Conservation (phyloP, 2,113 vertebrate species). For the Passer montanus region DNA sequence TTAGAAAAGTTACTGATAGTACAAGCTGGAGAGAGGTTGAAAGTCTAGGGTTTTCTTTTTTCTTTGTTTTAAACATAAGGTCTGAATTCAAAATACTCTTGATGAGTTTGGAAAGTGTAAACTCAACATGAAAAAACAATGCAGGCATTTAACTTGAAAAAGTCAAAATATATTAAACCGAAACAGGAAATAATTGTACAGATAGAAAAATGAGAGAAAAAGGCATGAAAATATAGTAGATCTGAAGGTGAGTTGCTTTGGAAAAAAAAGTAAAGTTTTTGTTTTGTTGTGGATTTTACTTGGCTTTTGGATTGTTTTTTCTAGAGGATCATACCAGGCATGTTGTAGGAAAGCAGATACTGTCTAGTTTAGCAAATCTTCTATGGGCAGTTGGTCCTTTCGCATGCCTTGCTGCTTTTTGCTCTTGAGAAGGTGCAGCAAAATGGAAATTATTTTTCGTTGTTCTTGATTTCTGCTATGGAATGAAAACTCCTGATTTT, state of each 20-base stretch:
- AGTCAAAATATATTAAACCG: not conserved
- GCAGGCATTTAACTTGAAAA: not conserved
- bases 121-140: not conserved
- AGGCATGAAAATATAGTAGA: not conserved
- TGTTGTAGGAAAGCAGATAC: not conserved
- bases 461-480: not conserved
- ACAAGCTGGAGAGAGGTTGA: not conserved
- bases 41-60: not conserved
- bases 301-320: not conserved
- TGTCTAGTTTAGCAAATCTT: not conserved
- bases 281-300: not conserved
- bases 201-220: not conserved
- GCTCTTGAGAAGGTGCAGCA: not conserved
- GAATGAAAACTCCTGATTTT: not conserved
- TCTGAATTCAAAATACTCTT: not conserved
- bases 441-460: not conserved
- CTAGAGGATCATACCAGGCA: not conserved
- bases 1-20: not conserved
- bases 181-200: not conserved
- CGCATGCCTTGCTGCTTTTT: not conserved
- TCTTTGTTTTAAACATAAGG: not conserved
- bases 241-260: not conserved
- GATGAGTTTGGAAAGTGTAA: not conserved
- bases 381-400: not conserved
- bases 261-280: not conserved